Evolutionary conservation across 2,113 vertebrate genomes (phyloP), one percentile per base, ranked within the genome.

Genomic region (Tapirus terrestris): DNA sequence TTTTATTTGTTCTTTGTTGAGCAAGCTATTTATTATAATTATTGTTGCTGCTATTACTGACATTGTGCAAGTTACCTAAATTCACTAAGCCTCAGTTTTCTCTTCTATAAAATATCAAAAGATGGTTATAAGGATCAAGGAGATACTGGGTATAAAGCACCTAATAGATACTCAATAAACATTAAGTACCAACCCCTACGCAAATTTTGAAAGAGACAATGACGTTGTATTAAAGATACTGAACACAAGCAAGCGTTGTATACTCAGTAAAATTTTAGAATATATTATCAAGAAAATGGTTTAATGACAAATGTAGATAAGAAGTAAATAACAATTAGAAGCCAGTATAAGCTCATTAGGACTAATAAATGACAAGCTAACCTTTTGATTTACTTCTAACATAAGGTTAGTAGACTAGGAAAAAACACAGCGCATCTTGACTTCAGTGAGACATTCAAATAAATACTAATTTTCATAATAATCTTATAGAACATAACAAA

Each of bases 71-170:
- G 18, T 72, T 65, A 79, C n/a, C 77, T 65, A 89, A 48, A 73
- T 73, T 80, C 56, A 92, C 31, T 83, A 72, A 29, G 29, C 68
- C 31, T 72, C 39, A 88, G 45, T 58, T 79, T 89, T 91, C 61
- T 87, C 31, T 70, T 65, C 77, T 76, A 58, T 76, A 77, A 77
- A 92, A 76, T 88, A 70, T 31, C n/a, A 92, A 87, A 88, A 77
- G 39, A 87, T 76, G 36, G 36, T 91, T 75, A 58, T n/a, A 81
- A 61, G 18, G 58, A 87, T 67, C 58, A 92, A 88, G 45, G 82
- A 88, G 27, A 79, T 51, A 45, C 27, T 80, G 8, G 8, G 63
- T 73, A 63, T 36, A 90, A 80, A 90, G 25, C 9, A 85, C 36
- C 20, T 80, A 81, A 63, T 1, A 51, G 56, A 51, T 14, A 67